Percentiles rank a stretch among this genome's conserved stretches.
These are phyloP conservation scores for Phocoena phocoena DNA, from an alignment of 2,113 vertebrate genomes.

Conservation along the genomic window DNA sequence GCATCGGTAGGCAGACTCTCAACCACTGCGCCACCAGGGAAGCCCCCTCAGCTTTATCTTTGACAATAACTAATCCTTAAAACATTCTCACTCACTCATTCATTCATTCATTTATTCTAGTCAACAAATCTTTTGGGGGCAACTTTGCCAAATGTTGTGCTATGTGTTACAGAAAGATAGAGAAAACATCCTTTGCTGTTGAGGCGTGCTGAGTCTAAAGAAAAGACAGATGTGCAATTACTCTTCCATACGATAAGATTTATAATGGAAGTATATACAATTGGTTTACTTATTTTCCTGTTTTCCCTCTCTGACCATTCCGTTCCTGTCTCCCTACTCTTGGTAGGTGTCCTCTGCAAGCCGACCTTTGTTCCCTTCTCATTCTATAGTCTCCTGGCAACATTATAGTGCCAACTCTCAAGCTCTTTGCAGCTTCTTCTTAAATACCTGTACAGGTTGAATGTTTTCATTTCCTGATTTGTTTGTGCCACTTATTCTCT, in stretches of 20 bases:
- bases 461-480: neutral
- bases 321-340: neutral
- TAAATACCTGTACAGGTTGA: neutral
- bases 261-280: neutral
- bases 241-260: neutral
- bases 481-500: neutral
- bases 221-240: neutral
- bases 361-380: neutral
- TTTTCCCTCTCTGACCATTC: neutral
- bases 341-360: neutral
- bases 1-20: no score
- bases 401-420: neutral
- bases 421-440: neutral
- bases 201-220: neutral
- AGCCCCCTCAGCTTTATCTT: no score
- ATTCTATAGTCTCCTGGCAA: neutral
- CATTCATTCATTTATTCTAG: neutral
- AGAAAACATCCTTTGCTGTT: neutral
- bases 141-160: neutral
- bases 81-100: neutral
- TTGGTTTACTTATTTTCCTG: neutral
- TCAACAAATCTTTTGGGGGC: neutral
- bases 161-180: neutral
- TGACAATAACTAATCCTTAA: neutral
- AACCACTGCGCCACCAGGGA: no score